Evolutionary conservation across 2,113 vertebrate genomes (phyloP).

Genomic region (Lepus europaeus): DNA sequence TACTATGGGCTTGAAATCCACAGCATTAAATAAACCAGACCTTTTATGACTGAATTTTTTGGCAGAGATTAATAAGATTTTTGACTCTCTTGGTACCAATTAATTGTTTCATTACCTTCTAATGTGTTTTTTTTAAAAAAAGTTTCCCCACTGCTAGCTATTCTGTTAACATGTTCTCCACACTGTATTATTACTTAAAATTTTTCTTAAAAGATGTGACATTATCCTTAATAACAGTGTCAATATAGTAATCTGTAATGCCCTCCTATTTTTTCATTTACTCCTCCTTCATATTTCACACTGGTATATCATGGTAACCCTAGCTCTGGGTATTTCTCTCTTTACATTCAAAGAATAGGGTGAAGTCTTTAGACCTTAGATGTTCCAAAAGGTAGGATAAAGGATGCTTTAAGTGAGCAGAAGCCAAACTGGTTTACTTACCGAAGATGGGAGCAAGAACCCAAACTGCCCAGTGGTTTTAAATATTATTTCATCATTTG

Average conservation of each 20-base stretch:
- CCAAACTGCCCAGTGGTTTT: neutral
- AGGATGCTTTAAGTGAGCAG: neutral
- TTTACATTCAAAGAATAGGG: neutral
- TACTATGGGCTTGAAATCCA: neutral
- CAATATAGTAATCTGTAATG: neutral
- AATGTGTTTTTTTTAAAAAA: neutral
- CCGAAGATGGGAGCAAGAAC: neutral
- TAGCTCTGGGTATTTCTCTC: neutral
- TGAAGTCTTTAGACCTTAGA: neutral
- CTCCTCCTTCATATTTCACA: slow-evolving; percentile 4
- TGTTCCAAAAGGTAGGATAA: neutral
- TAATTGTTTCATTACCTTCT: neutral
- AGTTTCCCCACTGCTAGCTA: neutral
- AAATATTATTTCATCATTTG: slow-evolving; percentile 35
- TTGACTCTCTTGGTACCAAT: neutral
- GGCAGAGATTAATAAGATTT: slow-evolving; percentile 31
- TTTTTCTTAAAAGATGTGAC: slow-evolving; percentile 33
- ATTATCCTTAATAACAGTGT: slow-evolving; percentile 24
- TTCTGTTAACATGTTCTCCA: neutral
- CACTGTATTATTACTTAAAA: neutral
- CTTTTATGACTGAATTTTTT: neutral
- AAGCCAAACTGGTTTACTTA: neutral
- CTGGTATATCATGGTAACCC: neutral
- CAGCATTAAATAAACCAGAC: neutral
- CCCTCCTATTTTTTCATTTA: neutral